phyloP scores from a whole-genome alignment of 2,888 invertebrate genomes.

The Octonoba sinensis region DNA sequence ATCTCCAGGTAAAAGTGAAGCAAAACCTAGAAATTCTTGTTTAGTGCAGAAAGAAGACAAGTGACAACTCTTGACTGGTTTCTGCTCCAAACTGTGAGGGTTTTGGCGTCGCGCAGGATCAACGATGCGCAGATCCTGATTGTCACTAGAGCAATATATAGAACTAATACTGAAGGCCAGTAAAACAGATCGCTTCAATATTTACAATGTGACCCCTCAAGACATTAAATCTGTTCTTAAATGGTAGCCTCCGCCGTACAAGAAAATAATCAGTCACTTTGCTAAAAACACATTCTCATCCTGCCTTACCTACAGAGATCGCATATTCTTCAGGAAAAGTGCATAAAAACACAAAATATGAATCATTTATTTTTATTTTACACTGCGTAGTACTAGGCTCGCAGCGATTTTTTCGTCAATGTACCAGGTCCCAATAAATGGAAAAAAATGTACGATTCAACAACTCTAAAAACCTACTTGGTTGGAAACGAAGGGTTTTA shows the following conservation, averaged over 20 bases:
- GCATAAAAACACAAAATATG: slow-evolving; percentile 1
- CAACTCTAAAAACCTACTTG: slow-evolving; percentile 1
- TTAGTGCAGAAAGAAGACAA: background rate
- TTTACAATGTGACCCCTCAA: slow-evolving; percentile 10
- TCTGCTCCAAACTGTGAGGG: slow-evolving; percentile 2
- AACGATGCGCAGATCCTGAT: background rate
- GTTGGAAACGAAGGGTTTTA: slow-evolving; percentile 4
- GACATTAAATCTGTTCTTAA: slow-evolving; percentile 6
- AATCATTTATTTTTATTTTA: background rate
- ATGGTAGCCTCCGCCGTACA: background rate
- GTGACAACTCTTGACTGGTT: background rate
- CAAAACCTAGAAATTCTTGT: too few relatives aligned
- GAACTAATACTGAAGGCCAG: too few relatives aligned
- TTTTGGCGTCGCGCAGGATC: background rate
- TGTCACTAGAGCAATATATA: background rate
- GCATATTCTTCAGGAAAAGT: slow-evolving; percentile 2
- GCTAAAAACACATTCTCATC: slow-evolving; percentile 7
- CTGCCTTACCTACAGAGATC: too few relatives aligned
- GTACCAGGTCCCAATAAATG: slow-evolving; percentile 8
- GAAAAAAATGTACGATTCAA: slow-evolving; percentile 1
- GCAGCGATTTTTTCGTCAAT: background rate
- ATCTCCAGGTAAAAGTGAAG: background rate
- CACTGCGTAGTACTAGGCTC: background rate
- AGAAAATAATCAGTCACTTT: background rate
- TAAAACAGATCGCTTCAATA: background rate